These are phyloP conservation scores for Falco novaeseelandiae DNA, from an alignment of 2,797 vertebrate species.

Conservation along the genomic window DNA sequence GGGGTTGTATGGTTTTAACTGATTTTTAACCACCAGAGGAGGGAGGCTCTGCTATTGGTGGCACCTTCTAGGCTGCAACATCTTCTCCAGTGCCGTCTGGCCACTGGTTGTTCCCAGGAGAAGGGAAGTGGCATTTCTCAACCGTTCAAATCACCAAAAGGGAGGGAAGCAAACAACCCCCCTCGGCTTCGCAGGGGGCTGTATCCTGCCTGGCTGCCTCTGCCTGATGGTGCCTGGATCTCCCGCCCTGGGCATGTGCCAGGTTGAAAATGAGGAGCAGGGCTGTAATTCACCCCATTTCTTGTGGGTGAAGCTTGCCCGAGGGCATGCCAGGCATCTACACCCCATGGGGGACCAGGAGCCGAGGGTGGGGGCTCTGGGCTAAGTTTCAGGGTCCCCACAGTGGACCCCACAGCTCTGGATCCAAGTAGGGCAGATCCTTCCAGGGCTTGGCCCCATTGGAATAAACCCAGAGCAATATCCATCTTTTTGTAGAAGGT, in stretches of 20 bases:
- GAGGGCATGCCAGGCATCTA: accelerated
- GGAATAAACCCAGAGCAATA: accelerated
- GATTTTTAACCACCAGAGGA: not conserved
- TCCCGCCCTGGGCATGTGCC: not conserved
- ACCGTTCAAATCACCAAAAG: accelerated
- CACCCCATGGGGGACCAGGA: not conserved
- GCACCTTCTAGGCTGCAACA: not conserved
- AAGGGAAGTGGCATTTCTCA: not conserved
- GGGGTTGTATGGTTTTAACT: not conserved
- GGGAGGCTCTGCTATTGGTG: not conserved
- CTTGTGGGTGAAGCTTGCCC: not conserved
- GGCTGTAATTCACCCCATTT: not conserved
- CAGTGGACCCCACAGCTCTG: accelerated
- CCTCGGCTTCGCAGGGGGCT: accelerated
- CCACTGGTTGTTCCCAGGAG: not conserved
- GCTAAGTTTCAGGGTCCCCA: not conserved
- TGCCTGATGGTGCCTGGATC: not conserved
- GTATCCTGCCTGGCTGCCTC: not conserved
- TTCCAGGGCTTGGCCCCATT: not conserved
- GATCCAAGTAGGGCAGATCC: not conserved
- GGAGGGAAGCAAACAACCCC: not conserved
- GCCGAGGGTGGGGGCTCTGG: accelerated
- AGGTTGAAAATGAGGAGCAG: not conserved
- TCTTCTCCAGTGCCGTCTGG: not conserved
- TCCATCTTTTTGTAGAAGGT: not conserved